These are phyloP conservation scores for Drosophila nr. perissopoda DNA, from an alignment of 2,888 invertebrate species.

Conservation along the genomic window DNA sequence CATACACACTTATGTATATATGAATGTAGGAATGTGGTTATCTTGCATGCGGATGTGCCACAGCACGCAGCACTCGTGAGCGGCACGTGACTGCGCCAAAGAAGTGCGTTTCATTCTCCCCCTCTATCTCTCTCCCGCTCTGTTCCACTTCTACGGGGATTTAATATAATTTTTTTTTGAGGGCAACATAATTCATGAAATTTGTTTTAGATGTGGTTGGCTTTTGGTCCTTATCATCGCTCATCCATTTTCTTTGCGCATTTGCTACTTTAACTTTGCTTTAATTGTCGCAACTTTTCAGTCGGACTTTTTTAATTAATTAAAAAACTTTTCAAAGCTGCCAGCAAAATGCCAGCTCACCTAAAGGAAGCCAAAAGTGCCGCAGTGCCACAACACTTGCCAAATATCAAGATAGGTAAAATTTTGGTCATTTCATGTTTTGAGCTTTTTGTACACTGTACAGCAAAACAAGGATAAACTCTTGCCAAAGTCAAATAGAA, in stretches of 20 bases:
- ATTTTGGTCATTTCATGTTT: constrained; percentile 53
- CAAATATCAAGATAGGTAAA: constrained; percentile 31
- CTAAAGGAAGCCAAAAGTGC: constrained; percentile 28
- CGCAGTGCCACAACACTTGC: constrained; percentile 14
- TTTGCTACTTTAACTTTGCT: constrained; percentile 62
- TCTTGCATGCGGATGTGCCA: constrained; percentile 38
- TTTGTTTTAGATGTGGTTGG: constrained; percentile 66
- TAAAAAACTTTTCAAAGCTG: constrained; percentile 69
- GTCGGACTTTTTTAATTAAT: constrained; percentile 71
- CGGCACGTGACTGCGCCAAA: constrained; percentile 73
- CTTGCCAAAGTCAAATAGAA: constrained; percentile 61
- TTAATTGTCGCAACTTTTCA: constrained; percentile 72
- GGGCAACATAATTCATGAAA: constrained; percentile 54
- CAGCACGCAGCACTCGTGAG: constrained; percentile 55
- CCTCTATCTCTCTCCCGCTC: not conserved
- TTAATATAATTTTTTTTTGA: constrained; percentile 64
- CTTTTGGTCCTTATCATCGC: constrained; percentile 30
- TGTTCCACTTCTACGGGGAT: constrained; percentile 28
- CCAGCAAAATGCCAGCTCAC: constrained; percentile 55
- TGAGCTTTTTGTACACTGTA: not conserved
- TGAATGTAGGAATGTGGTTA: constrained; percentile 33
- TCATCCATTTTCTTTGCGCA: constrained; percentile 22
- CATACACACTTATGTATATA: constrained; percentile 12
- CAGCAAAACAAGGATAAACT: constrained; percentile 53
- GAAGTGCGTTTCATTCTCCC: constrained; percentile 30